Evolutionary conservation across 2,888 invertebrate genomes (phyloP), one percentile per base, ranked within the genome.

Genomic region (Drosophila borborema): DNA sequence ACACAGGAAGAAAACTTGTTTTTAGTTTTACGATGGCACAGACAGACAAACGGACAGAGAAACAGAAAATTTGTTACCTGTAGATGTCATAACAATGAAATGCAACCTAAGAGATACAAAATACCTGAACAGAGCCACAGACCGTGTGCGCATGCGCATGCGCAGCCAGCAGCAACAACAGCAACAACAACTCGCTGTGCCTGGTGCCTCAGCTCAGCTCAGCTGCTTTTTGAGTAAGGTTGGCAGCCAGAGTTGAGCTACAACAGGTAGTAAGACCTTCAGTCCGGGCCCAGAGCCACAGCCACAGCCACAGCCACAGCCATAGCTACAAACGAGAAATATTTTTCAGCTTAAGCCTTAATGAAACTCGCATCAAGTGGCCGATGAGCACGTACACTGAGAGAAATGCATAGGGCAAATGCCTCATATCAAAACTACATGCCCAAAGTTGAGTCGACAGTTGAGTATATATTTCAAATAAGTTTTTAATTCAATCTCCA

Each of bases 31-130:
- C 55, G 48, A 46, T 60, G 53, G 59, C 55, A 53, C 61, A 67
- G 82, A 71, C 59, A 68, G 49, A 48, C 38, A 9, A 38, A n/a
- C 60, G 40, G 51, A 43, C 38, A 61, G 64, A 77, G 63, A 73
- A 60, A 76, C 67, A 71, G 43, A 82, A 82, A 84, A 84, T 86
- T 86, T 86, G 89, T 90, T 87, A 87, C 86, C 86, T 86, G 85
- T 74, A 86, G 81, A 89, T 87, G 86, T 90, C 86, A 87, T 87
- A 87, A 87, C 86, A 87, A 87, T 87, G 90, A 87, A 88, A 88
- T 86, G 86, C 86, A 88, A 75, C 89, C 77, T 64, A 79, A 77
- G 53, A 80, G 80, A 84, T 84, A 86, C 89, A 86, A 86, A 86
- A 80, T 67, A 58, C 41, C 62, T 45, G 49, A 46, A 68, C 63